A percentile compares a stretch with the other conserved stretches of the same genome.
phyloP scores from a whole-genome alignment of 2,888 invertebrate genomes.

The Phortica magna region DNA sequence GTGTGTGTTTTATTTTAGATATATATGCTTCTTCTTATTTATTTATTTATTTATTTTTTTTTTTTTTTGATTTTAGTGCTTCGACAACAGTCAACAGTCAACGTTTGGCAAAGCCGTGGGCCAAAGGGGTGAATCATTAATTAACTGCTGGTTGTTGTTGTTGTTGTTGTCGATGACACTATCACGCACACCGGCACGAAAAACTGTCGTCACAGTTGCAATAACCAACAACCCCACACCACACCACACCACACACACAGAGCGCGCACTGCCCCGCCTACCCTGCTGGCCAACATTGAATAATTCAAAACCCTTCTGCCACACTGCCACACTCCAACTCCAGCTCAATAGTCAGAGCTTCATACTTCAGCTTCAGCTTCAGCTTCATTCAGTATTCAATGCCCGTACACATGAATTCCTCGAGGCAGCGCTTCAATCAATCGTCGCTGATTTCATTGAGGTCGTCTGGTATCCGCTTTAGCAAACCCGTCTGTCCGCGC shows the following conservation, averaged over 20 bases:
- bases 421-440: constrained; percentile 5
- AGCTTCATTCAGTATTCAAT: not conserved
- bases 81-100: not conserved
- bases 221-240: not conserved
- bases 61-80: no score
- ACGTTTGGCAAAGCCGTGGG: not conserved
- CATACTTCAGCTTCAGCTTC: not conserved
- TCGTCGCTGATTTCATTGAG: constrained; percentile 25
- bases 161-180: constrained; percentile 1
- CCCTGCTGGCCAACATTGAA: no score
- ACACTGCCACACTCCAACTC: no score
- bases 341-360: no score
- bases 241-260: not conserved
- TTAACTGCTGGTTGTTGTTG: not conserved
- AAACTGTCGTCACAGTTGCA: not conserved
- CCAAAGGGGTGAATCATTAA: constrained; percentile 1
- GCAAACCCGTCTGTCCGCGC: no score
- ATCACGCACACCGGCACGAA: not conserved
- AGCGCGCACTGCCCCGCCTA: no score
- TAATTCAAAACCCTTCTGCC: no score
- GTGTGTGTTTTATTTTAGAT: not conserved
- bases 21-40: no score
- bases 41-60: no score
- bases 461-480: constrained; percentile 38
- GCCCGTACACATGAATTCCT: constrained; percentile 11